Conservation (phyloP, 2,797 vertebrate genomes). For the Sebastes cheni region DNA sequence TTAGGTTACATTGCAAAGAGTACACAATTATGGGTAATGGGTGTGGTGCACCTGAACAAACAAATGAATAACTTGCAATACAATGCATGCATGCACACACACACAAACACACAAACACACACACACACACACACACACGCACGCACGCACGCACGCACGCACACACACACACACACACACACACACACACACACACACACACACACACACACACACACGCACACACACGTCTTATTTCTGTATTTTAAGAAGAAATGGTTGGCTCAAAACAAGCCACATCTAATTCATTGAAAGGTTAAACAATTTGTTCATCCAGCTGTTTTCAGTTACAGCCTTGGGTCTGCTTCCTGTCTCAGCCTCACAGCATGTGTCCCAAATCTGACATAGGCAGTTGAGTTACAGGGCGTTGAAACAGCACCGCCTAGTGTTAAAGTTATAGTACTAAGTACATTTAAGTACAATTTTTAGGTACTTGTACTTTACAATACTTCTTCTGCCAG, state of each 20-base stretch:
- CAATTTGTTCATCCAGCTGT: background rate
- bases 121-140: background rate
- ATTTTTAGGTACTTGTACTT: background rate
- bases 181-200: background rate
- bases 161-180: background rate
- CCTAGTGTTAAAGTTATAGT: slow-evolving; percentile 22
- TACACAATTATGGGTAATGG: slow-evolving; percentile 11
- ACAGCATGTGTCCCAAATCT: background rate
- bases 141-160: background rate
- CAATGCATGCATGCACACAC: background rate
- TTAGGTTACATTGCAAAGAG: slow-evolving; percentile 21
- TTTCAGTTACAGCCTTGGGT: background rate
- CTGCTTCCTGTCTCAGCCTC: background rate
- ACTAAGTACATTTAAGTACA: background rate
- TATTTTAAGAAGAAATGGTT: background rate
- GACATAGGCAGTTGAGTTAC: background rate
- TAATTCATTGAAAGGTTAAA: background rate
- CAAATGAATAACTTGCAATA: background rate
- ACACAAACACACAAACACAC: background rate
- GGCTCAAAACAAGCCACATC: background rate
- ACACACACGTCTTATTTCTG: background rate
- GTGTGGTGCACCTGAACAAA: slow-evolving; percentile 38
- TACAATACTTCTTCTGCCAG: background rate
- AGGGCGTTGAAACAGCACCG: slow-evolving; percentile 35
- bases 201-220: background rate